Evolutionary conservation across 2,888 invertebrate genomes (phyloP).

Genomic region (Galerucella pusilla): DNA sequence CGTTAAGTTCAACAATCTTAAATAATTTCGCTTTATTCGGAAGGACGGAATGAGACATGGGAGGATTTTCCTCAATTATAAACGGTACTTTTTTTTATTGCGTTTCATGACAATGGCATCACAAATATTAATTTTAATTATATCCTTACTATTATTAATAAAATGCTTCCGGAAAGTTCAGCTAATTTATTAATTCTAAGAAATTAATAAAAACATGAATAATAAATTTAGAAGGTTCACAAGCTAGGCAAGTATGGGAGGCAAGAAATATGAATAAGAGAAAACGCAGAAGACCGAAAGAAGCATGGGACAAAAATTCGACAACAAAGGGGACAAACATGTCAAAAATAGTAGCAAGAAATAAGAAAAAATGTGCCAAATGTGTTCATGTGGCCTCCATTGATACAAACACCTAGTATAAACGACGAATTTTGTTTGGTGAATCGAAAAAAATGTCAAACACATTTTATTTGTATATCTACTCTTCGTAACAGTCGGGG

Average conservation of each 20-base stretch:
- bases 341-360: no score
- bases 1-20: constrained; percentile 21
- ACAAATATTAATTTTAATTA: neutral
- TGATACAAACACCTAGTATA: no score
- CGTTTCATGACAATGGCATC: neutral
- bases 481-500: neutral
- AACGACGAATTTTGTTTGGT: no score
- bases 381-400: no score
- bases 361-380: no score
- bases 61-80: constrained; percentile 11
- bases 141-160: neutral
- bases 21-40: constrained; percentile 6
- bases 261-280: no score
- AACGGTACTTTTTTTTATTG: neutral
- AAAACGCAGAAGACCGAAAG: no score
- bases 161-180: neutral
- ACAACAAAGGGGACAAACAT: no score
- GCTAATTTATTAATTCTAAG: neutral
- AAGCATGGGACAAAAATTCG: no score
- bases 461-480: neutral
- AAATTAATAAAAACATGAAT: neutral
- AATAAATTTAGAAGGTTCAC: neutral
- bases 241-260: no score
- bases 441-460: neutral
- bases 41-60: neutral